A percentile compares a stretch with the other conserved stretches of the same genome.
These are phyloP conservation scores for Acromyrmex charruanus DNA, from an alignment of 1,140 invertebrate species.

Conservation along the genomic window DNA sequence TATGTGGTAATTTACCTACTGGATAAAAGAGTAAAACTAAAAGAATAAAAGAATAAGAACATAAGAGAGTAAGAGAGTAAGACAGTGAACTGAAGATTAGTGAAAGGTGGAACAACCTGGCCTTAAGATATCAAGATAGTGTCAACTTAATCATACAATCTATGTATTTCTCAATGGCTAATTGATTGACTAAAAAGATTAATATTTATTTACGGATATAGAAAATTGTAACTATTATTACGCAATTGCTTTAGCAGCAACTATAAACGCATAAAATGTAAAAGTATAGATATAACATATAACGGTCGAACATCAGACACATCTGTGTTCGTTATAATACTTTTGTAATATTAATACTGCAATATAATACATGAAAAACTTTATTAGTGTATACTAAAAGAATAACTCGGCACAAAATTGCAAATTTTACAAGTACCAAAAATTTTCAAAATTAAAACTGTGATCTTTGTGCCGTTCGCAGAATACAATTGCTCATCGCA, in stretches of 20 bases:
- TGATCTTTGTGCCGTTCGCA: neutral
- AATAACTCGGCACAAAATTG: neutral
- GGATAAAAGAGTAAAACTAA: no score
- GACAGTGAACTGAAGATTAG: no score
- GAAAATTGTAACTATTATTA: conserved; percentile 1
- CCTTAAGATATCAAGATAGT: no score
- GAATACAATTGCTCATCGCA: neutral
- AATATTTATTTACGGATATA: conserved; percentile 10
- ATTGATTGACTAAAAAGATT: neutral
- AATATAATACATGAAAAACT: neutral
- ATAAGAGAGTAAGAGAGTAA: no score
- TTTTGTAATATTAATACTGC: neutral
- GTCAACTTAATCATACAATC: no score
- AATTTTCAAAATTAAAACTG: neutral
- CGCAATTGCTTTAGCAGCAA: neutral
- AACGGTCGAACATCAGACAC: neutral
- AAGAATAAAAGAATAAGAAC: no score
- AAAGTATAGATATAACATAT: neutral
- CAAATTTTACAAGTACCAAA: neutral
- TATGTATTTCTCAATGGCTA: no score
- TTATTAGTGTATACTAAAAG: neutral
- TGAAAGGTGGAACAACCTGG: no score
- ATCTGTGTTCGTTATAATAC: neutral
- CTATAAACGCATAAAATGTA: neutral
- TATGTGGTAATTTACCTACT: no score